These are phyloP conservation scores for Pipistrellus pipistrellus DNA, from an alignment of 2,797 vertebrate species.

Conservation along the genomic window DNA sequence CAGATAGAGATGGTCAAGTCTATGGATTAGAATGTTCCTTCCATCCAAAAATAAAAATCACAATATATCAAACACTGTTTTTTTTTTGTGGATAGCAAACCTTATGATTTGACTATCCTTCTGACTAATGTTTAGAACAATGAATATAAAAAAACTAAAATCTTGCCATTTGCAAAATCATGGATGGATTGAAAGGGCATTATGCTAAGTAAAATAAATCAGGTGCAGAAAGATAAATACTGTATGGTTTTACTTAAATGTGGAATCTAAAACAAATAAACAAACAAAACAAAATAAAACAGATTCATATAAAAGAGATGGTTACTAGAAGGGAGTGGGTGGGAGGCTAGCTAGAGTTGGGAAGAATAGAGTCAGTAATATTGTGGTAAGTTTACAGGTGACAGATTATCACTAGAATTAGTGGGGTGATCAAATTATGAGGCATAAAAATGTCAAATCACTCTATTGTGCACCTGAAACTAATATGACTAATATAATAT, in stretches of 20 bases:
- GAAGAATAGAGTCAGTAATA: neutral
- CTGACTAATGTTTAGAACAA: neutral
- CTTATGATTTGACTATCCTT: neutral
- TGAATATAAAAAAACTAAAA: neutral
- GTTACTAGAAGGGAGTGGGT: neutral
- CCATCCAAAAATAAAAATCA: neutral
- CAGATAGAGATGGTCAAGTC: neutral
- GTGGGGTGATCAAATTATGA: neutral
- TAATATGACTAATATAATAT: neutral
- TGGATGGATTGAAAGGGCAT: neutral
- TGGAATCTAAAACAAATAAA: neutral
- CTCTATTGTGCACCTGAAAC: neutral
- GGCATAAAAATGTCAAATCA: neutral
- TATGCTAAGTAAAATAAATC: neutral
- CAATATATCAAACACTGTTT: neutral
- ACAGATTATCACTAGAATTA: neutral
- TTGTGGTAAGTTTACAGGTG: neutral
- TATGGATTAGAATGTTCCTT: neutral
- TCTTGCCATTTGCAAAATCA: neutral
- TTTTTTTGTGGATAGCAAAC: neutral
- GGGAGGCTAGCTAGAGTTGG: neutral
- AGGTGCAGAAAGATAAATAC: neutral
- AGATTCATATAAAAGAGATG: neutral
- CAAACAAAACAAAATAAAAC: neutral
- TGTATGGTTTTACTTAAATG: neutral